Evolutionary conservation across 2,797 vertebrate species (phyloP).

Genomic region (Coranthus polyacanthus): DNA sequence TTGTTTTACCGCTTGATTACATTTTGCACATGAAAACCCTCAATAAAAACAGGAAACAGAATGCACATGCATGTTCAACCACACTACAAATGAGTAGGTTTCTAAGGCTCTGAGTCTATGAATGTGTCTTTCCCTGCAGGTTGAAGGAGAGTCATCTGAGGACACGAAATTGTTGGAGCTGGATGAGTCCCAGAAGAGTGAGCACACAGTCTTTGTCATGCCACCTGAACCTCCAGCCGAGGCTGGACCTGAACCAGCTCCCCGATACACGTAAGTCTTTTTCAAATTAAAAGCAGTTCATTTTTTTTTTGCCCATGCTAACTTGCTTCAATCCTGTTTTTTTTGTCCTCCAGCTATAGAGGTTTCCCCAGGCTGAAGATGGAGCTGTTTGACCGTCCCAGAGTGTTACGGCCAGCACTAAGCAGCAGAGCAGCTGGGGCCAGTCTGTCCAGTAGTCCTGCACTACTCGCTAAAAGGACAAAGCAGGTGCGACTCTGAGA

Average conservation of each 20-base stretch:
- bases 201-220: constrained; percentile 97
- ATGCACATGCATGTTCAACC: not conserved
- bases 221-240: constrained; percentile 90
- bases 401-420: constrained; percentile 87
- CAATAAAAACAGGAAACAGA: constrained; percentile 11
- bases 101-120: not conserved
- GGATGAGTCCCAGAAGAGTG: constrained; percentile 97
- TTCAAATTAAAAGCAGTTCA: not conserved
- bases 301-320: not conserved
- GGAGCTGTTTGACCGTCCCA: constrained; percentile 93
- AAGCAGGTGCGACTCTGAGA: constrained; percentile 88
- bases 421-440: constrained; percentile 87
- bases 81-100: no score
- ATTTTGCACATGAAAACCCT: not conserved
- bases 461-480: constrained; percentile 95
- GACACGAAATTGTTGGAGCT: constrained; percentile 93
- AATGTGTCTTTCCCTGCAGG: constrained; percentile 78
- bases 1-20: constrained; percentile 11
- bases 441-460: constrained; percentile 92
- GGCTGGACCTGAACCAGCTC: constrained; percentile 81
- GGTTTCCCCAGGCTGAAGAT: constrained; percentile 90
- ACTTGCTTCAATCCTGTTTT: not conserved
- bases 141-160: constrained; percentile 90
- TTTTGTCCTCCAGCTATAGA: constrained; percentile 88
- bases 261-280: constrained; percentile 88